Conservation (phyloP, 2,797 vertebrate genomes). For the Syngnathus rostellatus region DNA sequence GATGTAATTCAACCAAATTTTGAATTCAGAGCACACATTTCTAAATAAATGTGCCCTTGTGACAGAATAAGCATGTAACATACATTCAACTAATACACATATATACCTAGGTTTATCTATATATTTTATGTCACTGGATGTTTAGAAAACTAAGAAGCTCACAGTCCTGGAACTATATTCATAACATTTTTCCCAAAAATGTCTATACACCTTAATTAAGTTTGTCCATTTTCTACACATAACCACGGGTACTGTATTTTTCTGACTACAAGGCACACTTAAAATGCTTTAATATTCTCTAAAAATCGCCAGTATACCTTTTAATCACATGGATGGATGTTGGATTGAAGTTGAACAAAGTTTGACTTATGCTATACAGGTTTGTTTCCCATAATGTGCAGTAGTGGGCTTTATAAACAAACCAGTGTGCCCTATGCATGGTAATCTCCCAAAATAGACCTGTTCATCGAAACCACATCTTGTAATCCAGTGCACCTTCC, state of each 20-base stretch:
- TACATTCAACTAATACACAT: neutral
- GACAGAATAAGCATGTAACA: neutral
- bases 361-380: too few species aligned
- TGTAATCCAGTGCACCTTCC: too few species aligned
- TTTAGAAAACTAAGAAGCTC: neutral
- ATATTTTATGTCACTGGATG: neutral
- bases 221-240: constrained; percentile 48
- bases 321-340: too few species aligned
- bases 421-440: too few species aligned
- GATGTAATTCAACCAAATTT: neutral
- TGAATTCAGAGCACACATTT: neutral
- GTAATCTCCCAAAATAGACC: too few species aligned
- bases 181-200: neutral
- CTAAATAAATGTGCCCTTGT: neutral
- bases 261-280: too few species aligned
- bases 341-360: too few species aligned
- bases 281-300: too few species aligned
- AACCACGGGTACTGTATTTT: constrained; percentile 17
- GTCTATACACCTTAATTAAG: constrained; percentile 13
- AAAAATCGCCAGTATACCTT: too few species aligned
- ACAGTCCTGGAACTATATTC: neutral
- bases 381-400: too few species aligned
- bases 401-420: too few species aligned
- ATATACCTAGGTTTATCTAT: neutral
- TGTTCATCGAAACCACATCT: too few species aligned